These are phyloP conservation scores for Dynastes grantii DNA, from an alignment of 2,888 invertebrate genomes.

Conservation along the genomic window DNA sequence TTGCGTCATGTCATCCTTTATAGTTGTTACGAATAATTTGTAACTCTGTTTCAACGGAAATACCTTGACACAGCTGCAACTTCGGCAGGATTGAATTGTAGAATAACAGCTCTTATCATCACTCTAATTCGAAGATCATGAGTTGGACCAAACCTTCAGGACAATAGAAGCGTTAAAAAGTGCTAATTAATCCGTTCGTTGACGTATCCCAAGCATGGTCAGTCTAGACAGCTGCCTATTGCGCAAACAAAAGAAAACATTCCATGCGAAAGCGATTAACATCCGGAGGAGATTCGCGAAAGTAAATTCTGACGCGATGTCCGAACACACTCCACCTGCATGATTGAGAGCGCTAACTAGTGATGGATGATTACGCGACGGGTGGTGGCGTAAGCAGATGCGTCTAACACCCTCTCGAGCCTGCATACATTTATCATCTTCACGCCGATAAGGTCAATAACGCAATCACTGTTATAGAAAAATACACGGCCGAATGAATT, in stretches of 20 bases:
- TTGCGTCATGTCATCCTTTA: too few species aligned
- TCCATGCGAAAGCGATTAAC: background rate
- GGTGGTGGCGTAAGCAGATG: conserved; percentile 61
- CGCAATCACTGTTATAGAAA: conserved; percentile 55
- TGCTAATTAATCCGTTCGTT: too few species aligned
- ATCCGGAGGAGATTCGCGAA: background rate
- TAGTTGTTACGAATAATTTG: too few species aligned
- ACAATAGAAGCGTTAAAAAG: too few species aligned
- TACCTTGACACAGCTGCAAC: too few species aligned
- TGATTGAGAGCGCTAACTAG: conserved; percentile 58
- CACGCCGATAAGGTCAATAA: conserved; percentile 62
- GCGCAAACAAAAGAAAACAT: background rate
- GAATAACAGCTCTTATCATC: too few species aligned
- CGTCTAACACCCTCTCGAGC: conserved; percentile 64
- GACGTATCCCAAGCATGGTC: too few species aligned
- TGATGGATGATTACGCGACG: conserved; percentile 65
- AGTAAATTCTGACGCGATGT: background rate
- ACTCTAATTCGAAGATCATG: too few species aligned
- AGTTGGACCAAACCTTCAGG: too few species aligned
- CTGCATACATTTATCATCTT: conserved; percentile 64
- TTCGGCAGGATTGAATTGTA: too few species aligned
- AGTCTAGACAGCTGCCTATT: background rate
- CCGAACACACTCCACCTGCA: conserved; percentile 2
- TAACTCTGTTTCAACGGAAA: too few species aligned
- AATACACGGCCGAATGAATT: conserved; percentile 51